Conservation (phyloP, 2,113 vertebrate species). For the Coreoperca whiteheadi region DNA sequence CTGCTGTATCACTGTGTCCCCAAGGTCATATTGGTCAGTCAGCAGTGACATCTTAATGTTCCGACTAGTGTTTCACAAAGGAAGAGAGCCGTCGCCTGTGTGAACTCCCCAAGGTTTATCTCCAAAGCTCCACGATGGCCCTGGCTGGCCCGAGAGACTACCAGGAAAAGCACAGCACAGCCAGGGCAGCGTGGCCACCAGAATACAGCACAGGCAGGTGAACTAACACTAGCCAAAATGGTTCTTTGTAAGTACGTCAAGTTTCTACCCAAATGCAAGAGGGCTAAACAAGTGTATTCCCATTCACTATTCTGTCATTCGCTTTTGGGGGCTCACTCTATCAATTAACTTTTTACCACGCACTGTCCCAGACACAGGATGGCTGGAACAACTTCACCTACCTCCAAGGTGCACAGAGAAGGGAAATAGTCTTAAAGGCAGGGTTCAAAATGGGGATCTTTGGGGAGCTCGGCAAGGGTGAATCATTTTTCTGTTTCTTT, state of each 20-base stretch:
- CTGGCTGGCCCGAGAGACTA: too few relatives aligned
- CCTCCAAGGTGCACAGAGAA: not conserved
- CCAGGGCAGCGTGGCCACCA: not conserved
- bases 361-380: not conserved
- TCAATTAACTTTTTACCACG: not conserved
- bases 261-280: conserved; percentile 6
- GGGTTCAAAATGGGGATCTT: too few relatives aligned
- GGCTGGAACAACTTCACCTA: too few relatives aligned
- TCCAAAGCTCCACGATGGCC: conserved; percentile 26
- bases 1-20: conserved; percentile 45
- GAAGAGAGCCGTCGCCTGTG: conserved; percentile 31
- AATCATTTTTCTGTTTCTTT: too few relatives aligned
- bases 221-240: not conserved
- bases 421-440: not conserved
- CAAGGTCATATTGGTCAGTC: conserved; percentile 50
- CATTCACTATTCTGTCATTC: not conserved
- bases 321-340: not conserved
- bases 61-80: conserved; percentile 68
- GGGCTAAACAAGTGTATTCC: not conserved
- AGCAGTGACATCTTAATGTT: conserved; percentile 64
- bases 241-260: not conserved
- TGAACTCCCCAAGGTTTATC: conserved; percentile 38
- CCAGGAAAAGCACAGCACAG: conserved; percentile 7
- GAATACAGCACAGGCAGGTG: conserved; percentile 7
- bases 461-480: too few relatives aligned